Conservation (phyloP, 2,113 vertebrate genomes). For the Pachyramphus minor region DNA sequence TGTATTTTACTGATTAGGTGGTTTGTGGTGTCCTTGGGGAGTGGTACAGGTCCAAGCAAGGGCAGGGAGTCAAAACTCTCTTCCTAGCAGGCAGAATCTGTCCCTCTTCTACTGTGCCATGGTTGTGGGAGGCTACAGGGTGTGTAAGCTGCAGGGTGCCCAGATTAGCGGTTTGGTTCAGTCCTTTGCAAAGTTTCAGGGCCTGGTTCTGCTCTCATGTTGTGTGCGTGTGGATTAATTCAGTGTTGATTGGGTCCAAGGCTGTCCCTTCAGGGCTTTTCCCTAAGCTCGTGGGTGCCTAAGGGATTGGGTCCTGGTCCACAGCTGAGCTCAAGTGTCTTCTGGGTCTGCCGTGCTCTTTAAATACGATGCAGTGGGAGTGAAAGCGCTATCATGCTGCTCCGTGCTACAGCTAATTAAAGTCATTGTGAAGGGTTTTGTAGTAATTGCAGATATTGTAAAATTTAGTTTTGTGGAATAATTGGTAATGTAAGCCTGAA, state of each 20-base stretch:
- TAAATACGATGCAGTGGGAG: not conserved
- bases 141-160: not conserved
- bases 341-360: not conserved
- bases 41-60: not conserved
- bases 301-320: not conserved
- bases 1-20: not conserved
- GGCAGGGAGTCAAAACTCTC: not conserved
- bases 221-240: not conserved
- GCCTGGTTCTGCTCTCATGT: not conserved
- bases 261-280: not conserved
- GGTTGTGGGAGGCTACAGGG: not conserved
- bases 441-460: constrained; percentile 46
- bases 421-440: not conserved
- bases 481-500: constrained; percentile 41
- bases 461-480: constrained; percentile 17
- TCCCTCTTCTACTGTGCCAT: not conserved
- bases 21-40: not conserved
- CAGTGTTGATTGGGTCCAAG: not conserved
- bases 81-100: not conserved
- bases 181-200: not conserved
- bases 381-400: not conserved
- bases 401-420: not conserved
- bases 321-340: not conserved
- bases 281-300: not conserved
- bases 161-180: not conserved